Percentiles rank a stretch among this genome's conserved stretches.
phyloP scores from a whole-genome alignment of 2,888 invertebrate genomes.

The Nomada fabriciana region DNA sequence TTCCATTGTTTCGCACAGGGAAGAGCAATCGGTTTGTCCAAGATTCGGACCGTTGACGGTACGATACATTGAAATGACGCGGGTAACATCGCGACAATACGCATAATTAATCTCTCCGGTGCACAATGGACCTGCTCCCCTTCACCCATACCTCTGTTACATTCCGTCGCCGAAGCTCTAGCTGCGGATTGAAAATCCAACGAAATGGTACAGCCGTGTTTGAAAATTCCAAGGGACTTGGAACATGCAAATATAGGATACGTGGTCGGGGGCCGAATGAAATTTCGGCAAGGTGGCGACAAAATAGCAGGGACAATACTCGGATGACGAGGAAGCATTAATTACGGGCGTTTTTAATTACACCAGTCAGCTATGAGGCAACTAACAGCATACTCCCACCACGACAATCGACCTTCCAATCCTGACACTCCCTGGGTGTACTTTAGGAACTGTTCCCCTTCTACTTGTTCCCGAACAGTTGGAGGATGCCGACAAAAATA shows the following conservation, averaged over 20 bases:
- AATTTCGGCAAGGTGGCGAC: background rate
- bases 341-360: constrained; percentile 65
- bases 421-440: constrained; percentile 64
- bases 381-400: constrained; percentile 59
- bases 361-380: constrained; percentile 60
- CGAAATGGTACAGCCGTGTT: background rate
- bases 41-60: background rate
- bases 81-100: constrained; percentile 19
- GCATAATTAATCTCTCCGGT: constrained; percentile 46
- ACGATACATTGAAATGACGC: background rate
- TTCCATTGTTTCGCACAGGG: background rate
- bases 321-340: constrained; percentile 40
- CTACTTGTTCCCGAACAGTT: constrained; percentile 45
- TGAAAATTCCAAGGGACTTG: background rate
- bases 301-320: background rate
- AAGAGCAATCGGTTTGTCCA: background rate
- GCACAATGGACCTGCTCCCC: constrained; percentile 14
- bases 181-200: background rate
- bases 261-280: background rate
- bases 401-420: constrained; percentile 66
- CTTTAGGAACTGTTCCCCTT: constrained; percentile 61
- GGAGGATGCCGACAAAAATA: constrained; percentile 59
- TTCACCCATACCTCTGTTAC: constrained; percentile 8
- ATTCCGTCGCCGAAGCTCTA: background rate
- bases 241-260: background rate